A percentile compares a stretch with the other conserved stretches of the same genome.
Evolutionary conservation across 2,113 vertebrate genomes (phyloP).

Genomic region (Cromileptes altivelis): DNA sequence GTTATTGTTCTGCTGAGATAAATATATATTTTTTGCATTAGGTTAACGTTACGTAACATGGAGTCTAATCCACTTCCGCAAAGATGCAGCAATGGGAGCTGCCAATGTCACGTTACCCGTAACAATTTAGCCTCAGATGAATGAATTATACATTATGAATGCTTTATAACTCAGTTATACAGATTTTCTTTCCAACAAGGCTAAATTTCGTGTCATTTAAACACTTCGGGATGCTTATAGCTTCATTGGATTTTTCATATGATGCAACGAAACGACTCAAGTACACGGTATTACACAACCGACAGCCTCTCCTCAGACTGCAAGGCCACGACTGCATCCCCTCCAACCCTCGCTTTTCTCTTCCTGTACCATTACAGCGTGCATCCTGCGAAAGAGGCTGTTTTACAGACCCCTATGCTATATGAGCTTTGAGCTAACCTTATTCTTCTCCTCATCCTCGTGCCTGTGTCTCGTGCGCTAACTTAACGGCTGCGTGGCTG

Average conservation of each 20-base stretch:
- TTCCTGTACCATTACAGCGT: constrained; percentile 1
- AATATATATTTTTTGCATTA: not conserved
- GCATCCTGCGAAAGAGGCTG: not conserved
- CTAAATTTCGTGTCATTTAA: too few relatives aligned
- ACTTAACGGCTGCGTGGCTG: not conserved
- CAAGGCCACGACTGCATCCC: constrained; percentile 61
- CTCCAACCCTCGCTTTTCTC: constrained; percentile 39
- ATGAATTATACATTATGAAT: not conserved
- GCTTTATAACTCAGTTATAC: accelerated
- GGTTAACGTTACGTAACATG: constrained; percentile 63
- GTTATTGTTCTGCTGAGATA: not conserved
- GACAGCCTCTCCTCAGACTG: constrained; percentile 2
- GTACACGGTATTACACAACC: constrained; percentile 30
- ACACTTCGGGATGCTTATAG: not conserved
- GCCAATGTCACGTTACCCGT: constrained; percentile 60
- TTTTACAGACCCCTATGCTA: too few relatives aligned
- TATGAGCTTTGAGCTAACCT: not conserved
- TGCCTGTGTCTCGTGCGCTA: not conserved
- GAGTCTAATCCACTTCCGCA: constrained; percentile 75
- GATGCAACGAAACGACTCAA: constrained; percentile 16
- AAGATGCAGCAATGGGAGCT: constrained; percentile 65
- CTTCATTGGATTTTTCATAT: not conserved
- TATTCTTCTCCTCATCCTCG: not conserved
- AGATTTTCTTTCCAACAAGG: accelerated
- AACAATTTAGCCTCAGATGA: not conserved